Evolutionary conservation across 2,797 vertebrate genomes (phyloP), one percentile per base, ranked within the genome.

Genomic region (Sebastolobus altivelis): DNA sequence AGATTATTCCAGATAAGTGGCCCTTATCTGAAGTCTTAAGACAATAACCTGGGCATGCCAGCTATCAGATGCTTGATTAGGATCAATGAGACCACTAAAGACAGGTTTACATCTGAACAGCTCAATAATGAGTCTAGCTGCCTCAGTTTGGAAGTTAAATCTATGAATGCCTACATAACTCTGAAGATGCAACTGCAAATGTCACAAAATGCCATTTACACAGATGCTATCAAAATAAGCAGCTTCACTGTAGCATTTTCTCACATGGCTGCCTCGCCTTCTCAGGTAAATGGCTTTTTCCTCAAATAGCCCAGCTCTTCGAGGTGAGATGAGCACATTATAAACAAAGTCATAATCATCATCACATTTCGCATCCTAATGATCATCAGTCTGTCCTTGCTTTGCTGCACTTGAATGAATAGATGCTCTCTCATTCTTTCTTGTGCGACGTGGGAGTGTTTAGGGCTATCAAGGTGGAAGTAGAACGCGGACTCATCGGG

Each of bases 321-420:
- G 62, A 92, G 83, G 86, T 90, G 81, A 92, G 82, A 81, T 87
- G 85, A 87, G 83, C 81, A 85, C 88, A 89, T 90, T 89, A 83
- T 83, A 86, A 88, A 89, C 89, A 82, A 66, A 81, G 81, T 79
- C 80, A 89, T 90, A 91, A 92, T 94, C 90, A 91, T 84, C 88
- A 88, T 85, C 84, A 85, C 79, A 86, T 75, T 91, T 78, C 81
- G 89, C 87, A 88, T 90, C 79, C 52, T 86, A 90, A 91, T 79
- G 72, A 90, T 89, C 77, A 72, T 84, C 88, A 63, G 62, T 58
- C 58, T 88, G 75, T 77, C 85, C 93, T 92, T 92, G 92, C 89
- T 74, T 90, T 92, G 84, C 87, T 89, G 87, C 90, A 91, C 91
- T 87, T 91, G 87, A 89, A 87, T 89, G 75, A 87, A 70, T 60